Base-by-base conservation (phyloP, 2,888 invertebrate species). In the Trissonchulus sp. region DNA sequence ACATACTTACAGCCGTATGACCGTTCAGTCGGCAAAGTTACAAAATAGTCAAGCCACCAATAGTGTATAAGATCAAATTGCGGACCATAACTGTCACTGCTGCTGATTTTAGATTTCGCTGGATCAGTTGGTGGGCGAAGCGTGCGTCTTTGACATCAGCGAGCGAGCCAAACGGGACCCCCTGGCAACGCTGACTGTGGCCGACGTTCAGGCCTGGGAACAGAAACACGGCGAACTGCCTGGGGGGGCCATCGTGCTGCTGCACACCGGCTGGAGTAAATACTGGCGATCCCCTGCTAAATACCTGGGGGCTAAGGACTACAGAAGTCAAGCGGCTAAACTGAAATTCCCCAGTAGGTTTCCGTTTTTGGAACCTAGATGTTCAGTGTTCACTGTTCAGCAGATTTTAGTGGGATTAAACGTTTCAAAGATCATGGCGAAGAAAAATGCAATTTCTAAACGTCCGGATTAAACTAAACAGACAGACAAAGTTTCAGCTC, bases 91-190 rank as follows among this genome's bases (percentile, higher is more conserved):
- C n/a, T n/a, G n/a, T n/a, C n/a, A n/a, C n/a, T n/a, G n/a, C n/a
- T n/a, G n/a, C n/a, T n/a, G n/a, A n/a, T 48, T 48, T 48, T 23
- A 48, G 48, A 23, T 48, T 48, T 23, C 48, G 8, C 23, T 48
- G 48, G 48, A 48, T 48, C 48, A 48, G 23, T 15, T 48, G 8
- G 48, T 48, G 8, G 48, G 48, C 23, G 48, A 48, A 48, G 48
- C 48, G 8, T 48, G 48, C 48, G 48, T 48, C 48, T 48, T 48
- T 48, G 48, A 48, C 48, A 48, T 48, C 48, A 48, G 48, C 48
- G 48, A 8, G 48, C 8, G 23, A 23, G 48, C 48, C 8, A 23
- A 48, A 23, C 8, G 8, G 48, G 23, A 48, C 23, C 23, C 48
- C 8, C 23, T 48, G 48, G 48, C 48, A 15, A 48, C 48, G 8